Evolutionary conservation across 2,797 vertebrate species (phyloP).

Genomic region (Phalanger gymnotis): DNA sequence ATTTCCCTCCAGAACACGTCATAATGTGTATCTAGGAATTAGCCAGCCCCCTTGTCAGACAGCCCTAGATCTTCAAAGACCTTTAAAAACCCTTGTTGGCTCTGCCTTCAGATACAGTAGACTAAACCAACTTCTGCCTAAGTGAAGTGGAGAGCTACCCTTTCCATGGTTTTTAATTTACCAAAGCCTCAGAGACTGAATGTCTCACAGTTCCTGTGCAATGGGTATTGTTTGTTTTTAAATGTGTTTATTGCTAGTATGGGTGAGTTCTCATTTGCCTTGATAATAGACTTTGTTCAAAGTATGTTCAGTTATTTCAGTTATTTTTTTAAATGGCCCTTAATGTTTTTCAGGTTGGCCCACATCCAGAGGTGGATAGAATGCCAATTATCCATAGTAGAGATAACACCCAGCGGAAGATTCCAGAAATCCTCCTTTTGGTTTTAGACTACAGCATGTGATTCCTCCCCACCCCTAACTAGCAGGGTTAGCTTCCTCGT

Average conservation of each 20-base stretch:
- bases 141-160: not conserved
- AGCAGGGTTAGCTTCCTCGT: constrained; percentile 45
- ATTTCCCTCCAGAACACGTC: not conserved
- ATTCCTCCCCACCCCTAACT: not conserved
- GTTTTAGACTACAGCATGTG: constrained; percentile 42
- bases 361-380: constrained; percentile 49
- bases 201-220: constrained; percentile 1
- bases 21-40: too few species aligned
- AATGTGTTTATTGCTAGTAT: not conserved
- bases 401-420: constrained; percentile 30
- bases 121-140: not conserved
- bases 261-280: constrained; percentile 20
- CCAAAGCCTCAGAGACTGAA: not conserved
- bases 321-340: constrained; percentile 42
- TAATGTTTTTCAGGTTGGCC: constrained; percentile 20
- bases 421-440: constrained; percentile 37
- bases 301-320: not conserved
- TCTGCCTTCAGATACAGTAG: not conserved
- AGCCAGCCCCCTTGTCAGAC: too few species aligned
- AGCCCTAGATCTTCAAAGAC: not conserved
- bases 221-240: constrained; percentile 14
- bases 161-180: not conserved
- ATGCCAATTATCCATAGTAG: constrained; percentile 47
- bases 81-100: not conserved
- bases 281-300: constrained; percentile 39